These are phyloP conservation scores for Adelphocoris suturalis DNA, from an alignment of 2,888 invertebrate species.

Conservation along the genomic window DNA sequence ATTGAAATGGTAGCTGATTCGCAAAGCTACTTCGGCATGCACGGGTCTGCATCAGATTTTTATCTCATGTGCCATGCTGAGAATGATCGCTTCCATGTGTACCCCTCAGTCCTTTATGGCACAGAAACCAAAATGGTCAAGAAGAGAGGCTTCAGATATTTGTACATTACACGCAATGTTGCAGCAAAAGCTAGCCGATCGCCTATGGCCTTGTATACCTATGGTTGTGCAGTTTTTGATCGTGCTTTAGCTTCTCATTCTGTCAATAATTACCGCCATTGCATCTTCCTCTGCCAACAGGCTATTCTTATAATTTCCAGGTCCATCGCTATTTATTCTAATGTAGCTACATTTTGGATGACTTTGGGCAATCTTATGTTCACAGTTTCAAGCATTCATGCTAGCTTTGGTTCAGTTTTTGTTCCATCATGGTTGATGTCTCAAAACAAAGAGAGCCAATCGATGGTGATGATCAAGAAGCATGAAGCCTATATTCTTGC, in stretches of 20 bases:
- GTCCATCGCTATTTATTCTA: constrained; percentile 60
- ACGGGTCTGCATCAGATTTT: constrained; percentile 62
- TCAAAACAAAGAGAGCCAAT: background rate
- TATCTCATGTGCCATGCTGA: constrained; percentile 64
- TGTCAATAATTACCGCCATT: constrained; percentile 63
- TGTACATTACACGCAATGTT: background rate
- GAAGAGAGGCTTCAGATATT: constrained; percentile 23
- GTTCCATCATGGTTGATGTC: constrained; percentile 64
- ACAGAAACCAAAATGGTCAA: constrained; percentile 63
- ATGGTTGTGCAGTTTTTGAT: constrained; percentile 52
- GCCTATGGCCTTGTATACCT: constrained; percentile 44
- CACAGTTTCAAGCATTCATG: constrained; percentile 46
- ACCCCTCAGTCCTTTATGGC: constrained; percentile 49
- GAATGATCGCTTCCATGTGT: constrained; percentile 49
- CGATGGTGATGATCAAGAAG: constrained; percentile 52
- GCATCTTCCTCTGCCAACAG: constrained; percentile 65
- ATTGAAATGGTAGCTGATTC: constrained; percentile 69
- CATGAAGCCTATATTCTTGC: constrained; percentile 47
- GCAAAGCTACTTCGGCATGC: constrained; percentile 60
- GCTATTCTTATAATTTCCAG: constrained; percentile 48
- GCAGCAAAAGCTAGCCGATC: constrained; percentile 44
- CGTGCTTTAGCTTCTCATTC: constrained; percentile 52
- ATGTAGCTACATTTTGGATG: constrained; percentile 48
- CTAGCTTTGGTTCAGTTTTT: constrained; percentile 6
- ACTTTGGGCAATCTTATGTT: constrained; percentile 64